Conservation (phyloP, 1,140 invertebrate genomes). For the Cephus cinctus region DNA sequence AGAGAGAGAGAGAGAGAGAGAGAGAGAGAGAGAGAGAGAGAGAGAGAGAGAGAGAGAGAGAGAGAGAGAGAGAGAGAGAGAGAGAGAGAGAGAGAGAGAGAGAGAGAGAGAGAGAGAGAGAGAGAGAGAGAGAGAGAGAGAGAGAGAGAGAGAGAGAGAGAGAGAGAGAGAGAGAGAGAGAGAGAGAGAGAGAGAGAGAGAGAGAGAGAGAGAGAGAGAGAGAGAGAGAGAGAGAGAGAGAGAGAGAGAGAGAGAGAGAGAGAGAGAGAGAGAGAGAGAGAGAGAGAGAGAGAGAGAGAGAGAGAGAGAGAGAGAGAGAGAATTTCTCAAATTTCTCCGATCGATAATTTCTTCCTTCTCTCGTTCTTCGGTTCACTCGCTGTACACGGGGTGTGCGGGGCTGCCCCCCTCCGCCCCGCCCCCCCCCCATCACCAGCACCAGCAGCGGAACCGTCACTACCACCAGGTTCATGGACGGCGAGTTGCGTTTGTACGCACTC, state of each 20-base stretch:
- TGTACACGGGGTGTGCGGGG: not conserved
- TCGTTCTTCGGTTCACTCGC: no score
- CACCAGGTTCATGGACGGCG: not conserved
- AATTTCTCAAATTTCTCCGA: not conserved
- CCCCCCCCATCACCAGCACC: not conserved
- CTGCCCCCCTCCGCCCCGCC: not conserved
- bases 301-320: conserved; percentile 11
- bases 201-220: no score
- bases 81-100: conserved; percentile 11
- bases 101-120: conserved; percentile 15
- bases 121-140: conserved; percentile 21
- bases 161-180: conserved; percentile 12
- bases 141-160: conserved; percentile 11
- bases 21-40: conserved; percentile 15
- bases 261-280: conserved; percentile 11
- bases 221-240: no score
- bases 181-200: no score
- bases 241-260: conserved; percentile 14
- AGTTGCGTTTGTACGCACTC: conserved; percentile 38
- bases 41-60: conserved; percentile 12
- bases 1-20: conserved; percentile 19
- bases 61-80: conserved; percentile 21
- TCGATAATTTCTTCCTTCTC: not conserved
- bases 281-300: conserved; percentile 21
- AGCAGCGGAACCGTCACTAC: no score